phyloP scores from a whole-genome alignment of 2,888 invertebrate species.

The Agriopis aurantiaria region DNA sequence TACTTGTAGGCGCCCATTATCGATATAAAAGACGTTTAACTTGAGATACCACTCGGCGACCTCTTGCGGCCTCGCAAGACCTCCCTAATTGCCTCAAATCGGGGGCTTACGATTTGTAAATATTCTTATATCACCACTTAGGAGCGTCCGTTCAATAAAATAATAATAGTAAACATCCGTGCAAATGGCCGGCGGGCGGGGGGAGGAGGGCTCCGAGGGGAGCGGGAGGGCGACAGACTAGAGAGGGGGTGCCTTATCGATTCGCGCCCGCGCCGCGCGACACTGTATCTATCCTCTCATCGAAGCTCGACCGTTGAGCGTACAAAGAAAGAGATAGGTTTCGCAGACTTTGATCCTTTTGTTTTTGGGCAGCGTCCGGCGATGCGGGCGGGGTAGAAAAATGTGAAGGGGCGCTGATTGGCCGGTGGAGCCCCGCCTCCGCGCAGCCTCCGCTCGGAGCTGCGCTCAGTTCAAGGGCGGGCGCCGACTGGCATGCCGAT shows the following conservation, averaged over 20 bases:
- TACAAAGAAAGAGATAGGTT: conserved; percentile 87
- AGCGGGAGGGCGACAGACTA: conserved; percentile 63
- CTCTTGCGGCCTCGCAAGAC: conserved; percentile 48
- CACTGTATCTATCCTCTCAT: conserved; percentile 86
- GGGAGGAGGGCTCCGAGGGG: conserved; percentile 52
- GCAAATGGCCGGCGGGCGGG: conserved; percentile 83
- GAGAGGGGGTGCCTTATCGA: conserved; percentile 70
- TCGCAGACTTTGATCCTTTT: conserved; percentile 87
- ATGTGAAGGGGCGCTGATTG: conserved; percentile 85
- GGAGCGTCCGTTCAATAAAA: conserved; percentile 84
- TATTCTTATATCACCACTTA: conserved; percentile 81
- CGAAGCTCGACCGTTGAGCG: conserved; percentile 83
- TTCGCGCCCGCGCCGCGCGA: conserved; percentile 86
- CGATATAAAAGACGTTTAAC: conserved; percentile 45
- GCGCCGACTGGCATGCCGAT: conserved; percentile 70
- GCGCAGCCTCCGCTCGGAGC: conserved; percentile 61
- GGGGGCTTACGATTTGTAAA: conserved; percentile 73
- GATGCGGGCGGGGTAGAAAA: conserved; percentile 85
- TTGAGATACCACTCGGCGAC: conserved; percentile 45
- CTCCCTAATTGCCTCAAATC: conserved; percentile 66
- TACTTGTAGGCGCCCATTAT: conserved; percentile 1
- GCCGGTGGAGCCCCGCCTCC: conserved; percentile 80
- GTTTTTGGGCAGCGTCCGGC: conserved; percentile 87
- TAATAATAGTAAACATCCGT: conserved; percentile 86
- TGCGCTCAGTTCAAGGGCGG: conserved; percentile 83